Conservation (phyloP, 2,888 invertebrate genomes). For the Drosophila infuscata region DNA sequence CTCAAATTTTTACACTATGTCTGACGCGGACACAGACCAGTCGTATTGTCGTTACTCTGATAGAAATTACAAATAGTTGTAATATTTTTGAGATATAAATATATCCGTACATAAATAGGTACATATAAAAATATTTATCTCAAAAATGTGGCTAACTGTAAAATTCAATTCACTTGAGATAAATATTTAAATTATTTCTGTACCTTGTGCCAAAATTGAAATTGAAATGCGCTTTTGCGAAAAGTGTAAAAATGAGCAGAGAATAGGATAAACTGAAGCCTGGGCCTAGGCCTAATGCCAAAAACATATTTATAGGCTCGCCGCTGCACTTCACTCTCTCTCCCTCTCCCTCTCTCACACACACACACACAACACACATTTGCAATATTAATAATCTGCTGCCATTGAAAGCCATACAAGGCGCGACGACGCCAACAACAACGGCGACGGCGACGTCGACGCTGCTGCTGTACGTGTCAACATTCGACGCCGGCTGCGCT, state of each 20-base stretch:
- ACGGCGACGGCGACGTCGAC: constrained; percentile 11
- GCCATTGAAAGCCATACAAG: constrained; percentile 81
- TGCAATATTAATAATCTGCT: constrained; percentile 80
- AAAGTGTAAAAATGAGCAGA: constrained; percentile 14
- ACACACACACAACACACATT: constrained; percentile 53
- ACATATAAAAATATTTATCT: background rate
- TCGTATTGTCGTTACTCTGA: no score
- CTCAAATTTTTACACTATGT: background rate
- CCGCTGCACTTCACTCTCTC: constrained; percentile 7
- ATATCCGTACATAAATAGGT: background rate
- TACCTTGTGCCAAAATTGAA: background rate
- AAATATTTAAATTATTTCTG: background rate
- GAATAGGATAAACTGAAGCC: constrained; percentile 40
- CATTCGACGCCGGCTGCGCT: constrained; percentile 68
- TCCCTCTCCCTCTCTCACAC: background rate
- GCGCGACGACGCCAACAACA: constrained; percentile 58
- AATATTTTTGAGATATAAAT: background rate
- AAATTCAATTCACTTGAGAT: background rate
- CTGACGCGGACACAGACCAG: background rate
- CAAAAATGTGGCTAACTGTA: background rate
- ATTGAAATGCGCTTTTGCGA: constrained; percentile 15
- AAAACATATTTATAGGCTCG: constrained; percentile 67
- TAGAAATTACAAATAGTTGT: background rate
- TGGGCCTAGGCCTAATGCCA: constrained; percentile 70
- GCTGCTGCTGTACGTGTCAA: constrained; percentile 69